These are phyloP conservation scores for Poliocrania exsul DNA, from an alignment of 2,797 vertebrate species.

Conservation along the genomic window DNA sequence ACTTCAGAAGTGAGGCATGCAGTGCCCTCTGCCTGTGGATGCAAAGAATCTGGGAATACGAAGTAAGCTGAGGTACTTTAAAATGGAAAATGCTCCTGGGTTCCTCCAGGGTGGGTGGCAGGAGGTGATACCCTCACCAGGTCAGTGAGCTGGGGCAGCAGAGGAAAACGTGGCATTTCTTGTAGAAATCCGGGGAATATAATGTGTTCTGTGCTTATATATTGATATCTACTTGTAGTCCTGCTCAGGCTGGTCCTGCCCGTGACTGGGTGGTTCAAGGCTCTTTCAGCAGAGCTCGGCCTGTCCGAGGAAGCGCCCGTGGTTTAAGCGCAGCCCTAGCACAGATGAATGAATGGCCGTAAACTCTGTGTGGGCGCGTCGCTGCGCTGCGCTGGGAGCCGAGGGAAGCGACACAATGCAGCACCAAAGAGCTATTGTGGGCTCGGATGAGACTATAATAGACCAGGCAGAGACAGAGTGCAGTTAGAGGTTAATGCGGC, in stretches of 20 bases:
- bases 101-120: background rate
- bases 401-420: background rate
- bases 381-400: background rate
- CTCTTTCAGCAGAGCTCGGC: background rate
- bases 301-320: background rate
- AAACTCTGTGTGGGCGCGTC: background rate
- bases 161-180: background rate
- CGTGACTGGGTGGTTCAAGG: background rate
- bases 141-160: background rate
- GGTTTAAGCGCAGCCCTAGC: background rate
- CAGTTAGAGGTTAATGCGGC: constrained; percentile 31
- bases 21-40: background rate
- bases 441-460: background rate
- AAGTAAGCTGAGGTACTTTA: background rate
- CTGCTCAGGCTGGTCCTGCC: background rate
- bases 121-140: accelerated
- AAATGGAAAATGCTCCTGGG: background rate
- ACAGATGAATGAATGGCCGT: background rate
- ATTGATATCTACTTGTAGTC: no score
- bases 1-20: background rate
- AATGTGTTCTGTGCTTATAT: background rate
- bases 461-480: background rate
- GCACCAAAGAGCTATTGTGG: background rate
- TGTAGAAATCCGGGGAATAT: background rate
- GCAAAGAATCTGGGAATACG: background rate